Percentiles rank a stretch among this genome's conserved stretches.
Conservation (phyloP, 1,140 invertebrate genomes). For the Gryllus bimaculatus region DNA sequence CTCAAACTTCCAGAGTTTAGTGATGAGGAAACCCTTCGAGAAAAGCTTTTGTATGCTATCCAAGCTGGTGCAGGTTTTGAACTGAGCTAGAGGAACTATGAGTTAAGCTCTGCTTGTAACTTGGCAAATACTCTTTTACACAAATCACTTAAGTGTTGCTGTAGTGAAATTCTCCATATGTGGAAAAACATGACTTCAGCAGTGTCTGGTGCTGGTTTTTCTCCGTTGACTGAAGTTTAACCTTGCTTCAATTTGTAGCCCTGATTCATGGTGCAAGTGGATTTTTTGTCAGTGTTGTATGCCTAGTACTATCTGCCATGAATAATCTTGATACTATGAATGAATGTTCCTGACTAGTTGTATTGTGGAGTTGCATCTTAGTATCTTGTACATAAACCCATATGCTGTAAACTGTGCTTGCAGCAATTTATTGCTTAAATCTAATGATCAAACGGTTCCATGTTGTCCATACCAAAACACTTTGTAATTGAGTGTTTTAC, state of each 20-base stretch:
- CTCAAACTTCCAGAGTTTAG: constrained; percentile 88
- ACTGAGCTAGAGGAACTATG: constrained; percentile 57
- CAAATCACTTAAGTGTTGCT: background rate
- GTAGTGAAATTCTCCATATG: background rate
- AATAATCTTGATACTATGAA: background rate
- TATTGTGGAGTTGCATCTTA: background rate
- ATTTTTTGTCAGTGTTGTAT: background rate
- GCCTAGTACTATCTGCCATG: background rate
- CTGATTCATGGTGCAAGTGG: background rate
- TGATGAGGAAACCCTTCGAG: constrained; percentile 62
- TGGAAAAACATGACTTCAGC: background rate
- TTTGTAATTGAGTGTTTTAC: too few relatives aligned
- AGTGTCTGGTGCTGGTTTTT: background rate
- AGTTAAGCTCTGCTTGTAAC: constrained; percentile 22
- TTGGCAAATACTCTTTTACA: constrained; percentile 15
- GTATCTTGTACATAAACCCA: background rate
- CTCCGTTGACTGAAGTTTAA: background rate
- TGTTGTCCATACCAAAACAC: too few relatives aligned
- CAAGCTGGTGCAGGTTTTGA: constrained; percentile 93
- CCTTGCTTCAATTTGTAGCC: background rate
- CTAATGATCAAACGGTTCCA: too few relatives aligned
- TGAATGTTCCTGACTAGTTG: background rate
- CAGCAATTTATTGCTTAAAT: background rate
- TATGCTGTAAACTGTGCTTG: background rate
- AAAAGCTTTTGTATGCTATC: constrained; percentile 88